Percentiles rank a stretch among this genome's conserved stretches.
Evolutionary conservation across 2,113 vertebrate species (phyloP).

Genomic region (Platichthys flesus): DNA sequence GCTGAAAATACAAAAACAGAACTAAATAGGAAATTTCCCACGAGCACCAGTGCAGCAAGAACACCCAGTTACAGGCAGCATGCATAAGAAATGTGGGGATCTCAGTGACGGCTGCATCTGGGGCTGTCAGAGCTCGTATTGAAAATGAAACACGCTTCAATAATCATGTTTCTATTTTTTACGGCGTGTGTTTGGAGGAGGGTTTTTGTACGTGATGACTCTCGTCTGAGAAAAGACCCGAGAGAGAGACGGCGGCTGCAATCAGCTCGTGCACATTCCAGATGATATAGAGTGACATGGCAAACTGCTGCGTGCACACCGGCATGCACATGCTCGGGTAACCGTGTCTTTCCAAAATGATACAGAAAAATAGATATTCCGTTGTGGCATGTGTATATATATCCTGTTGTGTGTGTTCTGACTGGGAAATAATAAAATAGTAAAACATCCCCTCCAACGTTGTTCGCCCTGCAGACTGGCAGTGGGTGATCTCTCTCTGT

Average conservation of each 20-base stretch:
- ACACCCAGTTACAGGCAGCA: conserved; percentile 11
- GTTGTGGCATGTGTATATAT: conserved; percentile 47
- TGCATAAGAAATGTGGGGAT: conserved; percentile 13
- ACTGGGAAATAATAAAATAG: conserved; percentile 36
- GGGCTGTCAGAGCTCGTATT: conserved; percentile 30
- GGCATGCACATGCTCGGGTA: conserved; percentile 31
- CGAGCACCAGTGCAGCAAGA: conserved; percentile 33
- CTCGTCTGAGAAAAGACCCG: conserved; percentile 23
- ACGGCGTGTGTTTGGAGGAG: conserved; percentile 1
- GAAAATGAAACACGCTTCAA: conserved; percentile 53
- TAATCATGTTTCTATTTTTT: conserved; percentile 55
- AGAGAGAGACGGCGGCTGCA: conserved; percentile 25
- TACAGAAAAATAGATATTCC: conserved; percentile 55
- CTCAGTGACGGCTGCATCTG: conserved; percentile 45
- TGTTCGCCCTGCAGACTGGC: conserved; percentile 48
- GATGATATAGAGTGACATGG: conserved; percentile 42
- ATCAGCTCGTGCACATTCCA: conserved; percentile 37
- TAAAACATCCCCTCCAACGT: conserved; percentile 68
- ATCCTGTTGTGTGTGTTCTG: conserved; percentile 52
- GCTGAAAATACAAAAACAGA: conserved; percentile 30
- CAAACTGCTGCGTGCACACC: conserved; percentile 26
- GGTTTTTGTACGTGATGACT: background rate
- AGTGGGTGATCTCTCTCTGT: conserved; percentile 30
- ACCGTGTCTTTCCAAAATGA: conserved; percentile 55
- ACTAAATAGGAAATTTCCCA: conserved; percentile 46